Evolutionary conservation across 2,888 invertebrate species (phyloP), one percentile per base, ranked within the genome.

Genomic region (Apantesis nais): DNA sequence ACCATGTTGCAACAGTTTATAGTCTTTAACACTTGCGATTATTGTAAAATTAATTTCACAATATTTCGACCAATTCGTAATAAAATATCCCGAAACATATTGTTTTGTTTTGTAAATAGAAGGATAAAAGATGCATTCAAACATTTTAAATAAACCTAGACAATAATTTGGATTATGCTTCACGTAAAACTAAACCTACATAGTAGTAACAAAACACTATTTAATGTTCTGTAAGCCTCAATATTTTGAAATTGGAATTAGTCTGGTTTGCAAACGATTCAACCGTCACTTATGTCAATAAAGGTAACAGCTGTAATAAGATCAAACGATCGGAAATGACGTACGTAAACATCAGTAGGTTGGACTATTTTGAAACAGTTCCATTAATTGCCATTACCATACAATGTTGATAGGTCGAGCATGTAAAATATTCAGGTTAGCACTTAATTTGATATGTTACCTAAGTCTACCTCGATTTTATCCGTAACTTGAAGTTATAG

Each of bases 261-360:
- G 34, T 70, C 14, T 14, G 14, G 22, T 34, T 16, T 12, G 9
- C 55, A 52, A 14, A 34, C 25, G 41, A 52, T 55, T 58, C 44
- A 41, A 63, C 58, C 37, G 62, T 62, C 60, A 61, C 48, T 48
- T 58, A 39, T 66, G 71, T 71, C 61, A 70, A 78, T 71, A 67
- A 37, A 52, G n/a, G 52, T 66, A 66, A 52, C 52, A 75, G 75
- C 61, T 63, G 62, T 66, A 62, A 58, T 71, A 52, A 62, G 39
- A 73, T 67, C 63, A 68, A 72, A 72, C 62, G 60, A 22, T 72
- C 34, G 66, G 69, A 62, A n/a, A 34, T 68, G 64, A 73, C 66
- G 62, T 67, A 41, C 34, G 68, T 60, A 72, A 74, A 74, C 71
- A 71, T 67, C 68, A 63, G 63, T 65, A 29, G 71, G 73, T 0